phyloP scores from a whole-genome alignment of 2,113 vertebrate species.

The Pelmatolapia mariae region DNA sequence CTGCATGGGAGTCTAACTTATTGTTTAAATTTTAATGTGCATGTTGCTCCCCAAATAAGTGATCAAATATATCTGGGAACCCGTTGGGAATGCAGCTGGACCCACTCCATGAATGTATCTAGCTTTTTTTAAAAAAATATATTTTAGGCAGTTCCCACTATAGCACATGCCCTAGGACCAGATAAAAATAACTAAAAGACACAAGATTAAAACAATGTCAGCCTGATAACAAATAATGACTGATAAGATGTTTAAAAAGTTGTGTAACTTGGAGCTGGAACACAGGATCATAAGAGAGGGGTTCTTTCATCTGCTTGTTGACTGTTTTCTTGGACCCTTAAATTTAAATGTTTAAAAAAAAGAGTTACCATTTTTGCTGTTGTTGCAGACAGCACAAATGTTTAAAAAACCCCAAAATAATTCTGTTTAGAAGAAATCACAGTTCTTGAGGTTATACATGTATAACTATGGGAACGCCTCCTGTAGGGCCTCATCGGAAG shows the following conservation, averaged over 20 bases:
- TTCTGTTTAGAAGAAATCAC: not conserved
- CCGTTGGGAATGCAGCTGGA: not conserved
- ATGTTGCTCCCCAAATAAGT: not conserved
- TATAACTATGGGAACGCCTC: not conserved
- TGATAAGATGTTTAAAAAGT: not conserved
- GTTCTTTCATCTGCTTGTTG: slow-evolving; percentile 9
- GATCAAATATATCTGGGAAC: not conserved
- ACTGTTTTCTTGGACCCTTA: not conserved
- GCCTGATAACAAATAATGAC: not conserved
- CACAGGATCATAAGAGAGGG: slow-evolving; percentile 14
- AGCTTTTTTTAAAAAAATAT: not conserved
- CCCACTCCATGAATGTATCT: not conserved
- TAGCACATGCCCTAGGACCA: not conserved
- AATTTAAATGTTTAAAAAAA: not conserved
- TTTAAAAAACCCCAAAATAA: not conserved
- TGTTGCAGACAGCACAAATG: not conserved
- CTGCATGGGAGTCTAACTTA: not conserved
- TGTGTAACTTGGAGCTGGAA: not conserved
- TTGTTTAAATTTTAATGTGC: not conserved
- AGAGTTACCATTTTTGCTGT: not conserved
- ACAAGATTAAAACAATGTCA: not conserved
- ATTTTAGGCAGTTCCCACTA: not conserved
- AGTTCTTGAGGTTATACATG: not conserved
- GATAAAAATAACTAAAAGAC: not conserved
- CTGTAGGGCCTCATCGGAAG: not conserved